Percentiles rank a stretch among this genome's conserved stretches.
Conservation (phyloP, 1,140 invertebrate species). For the Glossosoma conforme region DNA sequence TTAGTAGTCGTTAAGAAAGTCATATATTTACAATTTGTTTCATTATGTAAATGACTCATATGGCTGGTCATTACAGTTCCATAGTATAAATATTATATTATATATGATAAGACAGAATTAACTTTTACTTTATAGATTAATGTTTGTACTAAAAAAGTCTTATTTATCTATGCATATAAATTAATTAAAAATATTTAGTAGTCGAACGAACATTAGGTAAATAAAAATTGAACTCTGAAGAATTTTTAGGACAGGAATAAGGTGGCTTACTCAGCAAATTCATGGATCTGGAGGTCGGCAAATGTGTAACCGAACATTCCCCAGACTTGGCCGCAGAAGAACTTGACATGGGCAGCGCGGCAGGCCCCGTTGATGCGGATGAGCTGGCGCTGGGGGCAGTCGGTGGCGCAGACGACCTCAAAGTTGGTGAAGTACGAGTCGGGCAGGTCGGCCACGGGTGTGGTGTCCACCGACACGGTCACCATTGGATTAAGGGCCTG, state of each 20-base stretch:
- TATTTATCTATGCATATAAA: background rate
- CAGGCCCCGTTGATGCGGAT: conserved; percentile 77
- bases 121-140: too few relatives aligned
- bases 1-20: too few relatives aligned
- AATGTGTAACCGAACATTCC: conserved; percentile 92
- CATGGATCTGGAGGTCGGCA: conserved; percentile 80
- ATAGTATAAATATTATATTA: too few relatives aligned
- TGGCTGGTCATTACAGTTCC: too few relatives aligned
- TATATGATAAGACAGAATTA: too few relatives aligned
- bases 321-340: conserved; percentile 88
- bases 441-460: conserved; percentile 57
- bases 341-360: conserved; percentile 71
- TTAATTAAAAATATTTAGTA: too few relatives aligned
- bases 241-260: too few relatives aligned
- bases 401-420: conserved; percentile 80
- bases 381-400: conserved; percentile 65
- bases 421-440: conserved; percentile 74
- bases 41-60: too few relatives aligned
- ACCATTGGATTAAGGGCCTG: conserved; percentile 92
- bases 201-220: too few relatives aligned
- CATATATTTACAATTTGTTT: too few relatives aligned
- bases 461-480: conserved; percentile 67
- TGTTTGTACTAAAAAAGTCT: background rate
- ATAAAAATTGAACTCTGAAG: too few relatives aligned
- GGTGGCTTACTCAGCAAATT: conserved; percentile 85